phyloP scores from a whole-genome alignment of 2,113 vertebrate genomes.

The Chaetodon trifascialis region DNA sequence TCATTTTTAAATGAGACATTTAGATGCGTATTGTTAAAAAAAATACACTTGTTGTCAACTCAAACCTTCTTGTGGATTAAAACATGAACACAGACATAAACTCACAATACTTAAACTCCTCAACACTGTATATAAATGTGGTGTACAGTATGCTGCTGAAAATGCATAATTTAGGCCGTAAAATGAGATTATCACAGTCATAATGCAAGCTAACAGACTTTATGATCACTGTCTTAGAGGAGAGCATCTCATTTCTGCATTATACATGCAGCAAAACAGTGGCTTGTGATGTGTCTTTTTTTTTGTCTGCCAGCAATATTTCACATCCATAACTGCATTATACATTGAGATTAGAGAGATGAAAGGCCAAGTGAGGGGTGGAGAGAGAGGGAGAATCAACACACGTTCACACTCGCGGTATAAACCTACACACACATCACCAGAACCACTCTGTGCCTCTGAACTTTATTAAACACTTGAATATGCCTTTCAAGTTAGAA shows the following conservation, averaged over 20 bases:
- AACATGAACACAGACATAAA: neutral
- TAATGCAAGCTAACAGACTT: conserved; percentile 27
- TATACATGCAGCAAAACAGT: conserved; percentile 38
- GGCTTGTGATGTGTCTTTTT: conserved; percentile 42
- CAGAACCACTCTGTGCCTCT: neutral
- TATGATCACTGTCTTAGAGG: conserved; percentile 15
- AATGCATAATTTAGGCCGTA: conserved; percentile 13
- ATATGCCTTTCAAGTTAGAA: neutral
- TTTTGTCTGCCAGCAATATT: conserved; percentile 55
- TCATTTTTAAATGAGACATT: neutral
- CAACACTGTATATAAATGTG: conserved; percentile 5
- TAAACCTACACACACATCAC: neutral
- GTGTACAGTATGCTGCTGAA: conserved; percentile 1
- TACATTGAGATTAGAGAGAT: conserved; percentile 49
- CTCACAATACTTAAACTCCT: neutral
- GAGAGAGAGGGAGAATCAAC: conserved; percentile 16
- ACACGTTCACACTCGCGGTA: neutral
- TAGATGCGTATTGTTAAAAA: neutral
- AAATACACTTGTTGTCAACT: neutral
- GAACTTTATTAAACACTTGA: neutral
- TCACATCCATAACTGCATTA: conserved; percentile 56
- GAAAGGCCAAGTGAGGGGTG: conserved; percentile 30
- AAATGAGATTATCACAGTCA: conserved; percentile 32
- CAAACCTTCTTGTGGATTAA: neutral
- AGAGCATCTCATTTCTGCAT: conserved; percentile 49